Base-by-base conservation (phyloP, 2,888 invertebrate genomes). In the Pyrrhosoma nymphula region DNA sequence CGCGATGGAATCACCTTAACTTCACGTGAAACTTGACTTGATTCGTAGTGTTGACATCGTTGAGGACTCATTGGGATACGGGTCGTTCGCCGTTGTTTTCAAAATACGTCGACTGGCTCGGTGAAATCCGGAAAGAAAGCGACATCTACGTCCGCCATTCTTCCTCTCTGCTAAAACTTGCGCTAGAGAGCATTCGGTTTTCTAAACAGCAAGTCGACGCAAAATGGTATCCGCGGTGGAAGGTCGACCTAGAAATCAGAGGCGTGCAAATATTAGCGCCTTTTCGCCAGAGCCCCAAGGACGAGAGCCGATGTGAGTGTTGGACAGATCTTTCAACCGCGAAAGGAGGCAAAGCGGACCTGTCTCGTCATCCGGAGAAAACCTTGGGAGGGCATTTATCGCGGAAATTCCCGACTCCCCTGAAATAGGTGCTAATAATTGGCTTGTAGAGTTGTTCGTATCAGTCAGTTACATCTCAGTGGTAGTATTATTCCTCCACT, bases 191-290 rank as follows among this genome's bases (percentile, higher is more conserved):
- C 35, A 35, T 82, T 82, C 16, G 35, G 16, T 82, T 82, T 82
- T 82, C 82, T 35, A 30, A 14, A 18, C 82, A 82, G 82, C 10
- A 10, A 82, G 82, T 82, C 30, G 82, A 82, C 82, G 23, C 82
- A 35, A 10, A 18, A 35, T 35, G 35, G 82, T 82, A 14, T 35
- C n/a, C 14, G 35, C 82, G 82, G 30, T 30, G 82, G 82, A 82
- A 35, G 82, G 82, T 82, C 82, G 82, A 82, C 82, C 82, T 82
- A 82, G 82, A 82, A 82, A 82, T 82, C 82, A 26, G 82, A 35
- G 35, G 82, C 82, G 82, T 82, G 82, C 82, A 35, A 35, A 82
- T 82, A 82, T 82, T 82, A 82, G 82, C 35, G 82, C 69, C 69
- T 69, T 69, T 69, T 69, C 69, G 69, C n/a, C 82, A n/a, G 82